A percentile compares a stretch with the other conserved stretches of the same genome.
Evolutionary conservation across 2,888 invertebrate species (phyloP).

Genomic region (Phengaris alcon): DNA sequence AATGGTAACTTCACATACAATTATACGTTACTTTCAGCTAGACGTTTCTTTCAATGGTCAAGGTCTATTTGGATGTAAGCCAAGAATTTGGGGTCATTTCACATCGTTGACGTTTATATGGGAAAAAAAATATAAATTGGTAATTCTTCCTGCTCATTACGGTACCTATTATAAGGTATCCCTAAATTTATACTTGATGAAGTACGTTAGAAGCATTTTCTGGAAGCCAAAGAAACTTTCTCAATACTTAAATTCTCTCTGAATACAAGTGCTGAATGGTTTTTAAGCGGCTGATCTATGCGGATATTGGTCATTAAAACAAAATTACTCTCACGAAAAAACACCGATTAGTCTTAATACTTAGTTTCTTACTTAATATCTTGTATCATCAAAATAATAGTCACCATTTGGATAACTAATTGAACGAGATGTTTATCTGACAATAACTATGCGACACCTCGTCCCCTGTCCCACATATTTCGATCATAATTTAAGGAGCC

Average conservation of each 20-base stretch:
- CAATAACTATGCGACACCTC: conserved; percentile 20
- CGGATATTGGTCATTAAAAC: not conserved
- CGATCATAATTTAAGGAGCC: conserved; percentile 15
- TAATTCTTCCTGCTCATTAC: not conserved
- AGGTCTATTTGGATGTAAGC: not conserved
- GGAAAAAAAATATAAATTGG: not conserved
- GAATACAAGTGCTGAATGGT: no score
- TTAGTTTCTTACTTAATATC: not conserved
- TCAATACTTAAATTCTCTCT: no score
- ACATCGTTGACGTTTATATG: conserved; percentile 3
- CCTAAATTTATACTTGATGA: not conserved
- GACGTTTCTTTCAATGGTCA: conserved; percentile 1
- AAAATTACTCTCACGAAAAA: not conserved
- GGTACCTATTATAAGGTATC: not conserved
- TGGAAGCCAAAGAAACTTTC: no score
- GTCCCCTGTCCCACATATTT: conserved; percentile 12
- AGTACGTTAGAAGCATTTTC: no score
- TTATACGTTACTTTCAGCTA: conserved; percentile 2
- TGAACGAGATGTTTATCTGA: conserved; percentile 9
- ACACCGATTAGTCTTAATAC: not conserved
- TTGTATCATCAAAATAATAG: not conserved
- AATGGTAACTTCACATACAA: not conserved
- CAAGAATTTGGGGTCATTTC: conserved; percentile 18
- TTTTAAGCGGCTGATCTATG: not conserved
- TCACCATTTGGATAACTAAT: not conserved